Base-by-base conservation (phyloP, 2,113 vertebrate genomes). In the Recurvirostra avosetta region DNA sequence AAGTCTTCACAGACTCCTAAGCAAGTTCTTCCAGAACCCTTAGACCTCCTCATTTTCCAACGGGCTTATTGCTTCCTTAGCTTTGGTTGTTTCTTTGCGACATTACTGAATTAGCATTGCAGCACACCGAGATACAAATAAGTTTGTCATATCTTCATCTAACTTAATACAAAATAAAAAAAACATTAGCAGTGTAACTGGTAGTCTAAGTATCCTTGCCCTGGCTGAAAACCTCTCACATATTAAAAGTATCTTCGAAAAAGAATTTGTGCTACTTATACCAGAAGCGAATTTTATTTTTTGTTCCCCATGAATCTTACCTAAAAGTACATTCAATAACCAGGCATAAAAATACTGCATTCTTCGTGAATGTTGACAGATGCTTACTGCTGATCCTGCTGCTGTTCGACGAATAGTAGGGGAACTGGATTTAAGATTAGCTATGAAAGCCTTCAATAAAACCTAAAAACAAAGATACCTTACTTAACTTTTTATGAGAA, bases 321-420 rank as follows among this genome's bases (percentile, higher is more conserved):
- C 99, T 61, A 99, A 96, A 77, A 99, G 98, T 76, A 99, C 99
- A 67, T 99, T 99, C 52, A 99, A 98, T 29, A 99, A 97, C 99
- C 99, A 99, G 62, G 99, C 99, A 97, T 99, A 99, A 94, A 99
- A 99, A 96, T 99, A 99, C 78, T 99, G 99, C 5, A 96, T 96
- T 93, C 99, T 98, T 86, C 99, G 98, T 1, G 99, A 99, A 97
- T 99, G 99, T 62, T 99, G 99, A 95, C 99, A 99, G 94, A 99
- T 97, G 93, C 98, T 99, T 50, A 99, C 99, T 2, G 98, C 99
- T 5, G 98, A 98, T 95, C 99, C 98, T 43, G 99, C 99, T 0
- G 99, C 99, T 2, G 99, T 99, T 27, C 99, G 98, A 58, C 99
- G 98, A 71, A 99, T 99, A 32, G 99, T 99, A 5, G 99, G 99